Evolutionary conservation across 2,113 vertebrate genomes (phyloP), one percentile per base, ranked within the genome.

Genomic region (Abramis brama): DNA sequence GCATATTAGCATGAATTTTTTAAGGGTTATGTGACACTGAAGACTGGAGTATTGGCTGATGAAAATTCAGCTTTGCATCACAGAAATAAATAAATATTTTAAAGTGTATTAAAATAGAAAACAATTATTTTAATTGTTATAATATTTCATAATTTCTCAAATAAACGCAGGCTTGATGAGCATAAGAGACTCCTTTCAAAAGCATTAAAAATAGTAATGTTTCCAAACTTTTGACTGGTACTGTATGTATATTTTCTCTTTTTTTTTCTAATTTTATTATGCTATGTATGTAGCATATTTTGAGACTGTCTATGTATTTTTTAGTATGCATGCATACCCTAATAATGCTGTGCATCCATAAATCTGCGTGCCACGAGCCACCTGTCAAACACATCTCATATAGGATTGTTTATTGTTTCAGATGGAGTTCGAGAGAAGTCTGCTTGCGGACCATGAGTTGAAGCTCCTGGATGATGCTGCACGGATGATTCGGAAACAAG

Each of bases 341-440:
- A 10, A 66, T 39, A 39, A 39, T 39, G 36, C 36, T 43, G 19
- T 5, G 4, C 33, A 12, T 43, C 5, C 21, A 43, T 73, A 43
- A 43, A 43, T n/a, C 10, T 43, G 19, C 2, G 6, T 36, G 19
- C 68, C 6, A 76, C 5, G 13, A 47, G 73, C 43, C 73, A 50
- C n/a, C n/a, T 64, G 13, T 60, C 33, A 71, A 39, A 71, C 68
- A 71, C 68, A 39, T 68, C 15, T 70, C 30, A 68, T 19, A 0
- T 4, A 0, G 66, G 59, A 27, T 84, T 43, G 33, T 3, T 66
- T 75, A 7, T 45, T 0, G 64, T 87, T 88, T 27, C 89, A 99
- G 98, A 90, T 98, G 11, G 98, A 99, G 87, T 11, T 96, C 85
- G 97, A 99, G 92, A 95, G 93, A 84, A 99, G 98, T 89, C 25